These are phyloP conservation scores for Atrina japonica DNA, from an alignment of 2,888 invertebrate genomes.

Conservation along the genomic window DNA sequence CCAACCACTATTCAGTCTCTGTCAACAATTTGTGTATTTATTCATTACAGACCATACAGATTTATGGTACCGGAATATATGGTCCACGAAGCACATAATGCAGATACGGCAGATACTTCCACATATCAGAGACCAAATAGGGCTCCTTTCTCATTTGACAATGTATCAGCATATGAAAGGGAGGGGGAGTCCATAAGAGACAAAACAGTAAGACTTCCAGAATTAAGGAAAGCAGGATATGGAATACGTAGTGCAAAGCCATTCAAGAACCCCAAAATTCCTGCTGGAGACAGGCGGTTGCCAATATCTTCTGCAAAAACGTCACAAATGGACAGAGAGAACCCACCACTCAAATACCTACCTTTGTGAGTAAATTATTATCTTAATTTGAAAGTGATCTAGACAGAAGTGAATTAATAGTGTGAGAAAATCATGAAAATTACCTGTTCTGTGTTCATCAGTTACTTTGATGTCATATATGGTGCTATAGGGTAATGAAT, in stretches of 20 bases:
- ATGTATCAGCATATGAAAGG: conserved; percentile 59
- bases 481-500: no score
- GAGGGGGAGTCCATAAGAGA: conserved; percentile 64
- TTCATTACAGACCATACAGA: conserved; percentile 63
- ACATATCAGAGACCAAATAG: conserved; percentile 46
- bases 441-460: no score
- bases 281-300: conserved; percentile 38
- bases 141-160: conserved; percentile 63
- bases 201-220: conserved; percentile 72
- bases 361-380: conserved; percentile 51
- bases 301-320: conserved; percentile 47
- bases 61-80: conserved; percentile 77
- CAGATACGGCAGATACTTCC: conserved; percentile 80
- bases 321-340: conserved; percentile 49
- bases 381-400: no score
- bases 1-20: no score
- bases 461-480: no score
- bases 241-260: conserved; percentile 67
- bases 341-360: conserved; percentile 50
- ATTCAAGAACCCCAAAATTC: conserved; percentile 33
- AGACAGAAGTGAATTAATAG: no score
- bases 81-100: conserved; percentile 82
- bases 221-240: conserved; percentile 64
- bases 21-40: neutral
- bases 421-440: no score